These are phyloP conservation scores for Allolobophora icterica DNA, from an alignment of 2,888 invertebrate species.

Conservation along the genomic window DNA sequence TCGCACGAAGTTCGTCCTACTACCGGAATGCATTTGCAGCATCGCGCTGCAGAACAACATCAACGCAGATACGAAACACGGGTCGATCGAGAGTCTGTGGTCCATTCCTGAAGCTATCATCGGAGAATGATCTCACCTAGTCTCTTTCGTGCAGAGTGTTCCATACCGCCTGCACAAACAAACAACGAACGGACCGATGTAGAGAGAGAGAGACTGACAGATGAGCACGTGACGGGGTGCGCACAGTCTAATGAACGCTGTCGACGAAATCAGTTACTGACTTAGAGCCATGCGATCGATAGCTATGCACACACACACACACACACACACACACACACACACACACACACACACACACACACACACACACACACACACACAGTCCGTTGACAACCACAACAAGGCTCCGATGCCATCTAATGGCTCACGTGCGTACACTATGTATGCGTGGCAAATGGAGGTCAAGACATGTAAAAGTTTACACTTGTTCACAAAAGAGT, in stretches of 20 bases:
- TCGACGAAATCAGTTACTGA: slow-evolving; percentile 8
- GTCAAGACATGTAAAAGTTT: not conserved
- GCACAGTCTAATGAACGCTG: not conserved
- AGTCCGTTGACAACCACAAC: not conserved
- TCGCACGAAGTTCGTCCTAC: too few species aligned
- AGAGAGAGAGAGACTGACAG: not conserved
- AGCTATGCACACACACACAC: not conserved
- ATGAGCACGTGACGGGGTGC: not conserved
- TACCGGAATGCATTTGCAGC: not conserved
- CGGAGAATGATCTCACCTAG: not conserved
- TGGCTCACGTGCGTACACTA: too few species aligned
- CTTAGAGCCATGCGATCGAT: not conserved
- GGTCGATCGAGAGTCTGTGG: not conserved
- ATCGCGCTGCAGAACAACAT: not conserved
- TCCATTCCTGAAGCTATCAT: not conserved
- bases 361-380: too few species aligned
- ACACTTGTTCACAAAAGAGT: too few species aligned
- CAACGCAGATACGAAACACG: too few species aligned
- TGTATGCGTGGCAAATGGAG: not conserved
- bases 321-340: too few species aligned
- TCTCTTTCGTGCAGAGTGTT: not conserved
- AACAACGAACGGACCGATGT: not conserved
- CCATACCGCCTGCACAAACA: not conserved
- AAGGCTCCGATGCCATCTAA: not conserved
- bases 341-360: too few species aligned